phyloP scores from a whole-genome alignment of 2,797 vertebrate genomes.

The Mus minutoides region DNA sequence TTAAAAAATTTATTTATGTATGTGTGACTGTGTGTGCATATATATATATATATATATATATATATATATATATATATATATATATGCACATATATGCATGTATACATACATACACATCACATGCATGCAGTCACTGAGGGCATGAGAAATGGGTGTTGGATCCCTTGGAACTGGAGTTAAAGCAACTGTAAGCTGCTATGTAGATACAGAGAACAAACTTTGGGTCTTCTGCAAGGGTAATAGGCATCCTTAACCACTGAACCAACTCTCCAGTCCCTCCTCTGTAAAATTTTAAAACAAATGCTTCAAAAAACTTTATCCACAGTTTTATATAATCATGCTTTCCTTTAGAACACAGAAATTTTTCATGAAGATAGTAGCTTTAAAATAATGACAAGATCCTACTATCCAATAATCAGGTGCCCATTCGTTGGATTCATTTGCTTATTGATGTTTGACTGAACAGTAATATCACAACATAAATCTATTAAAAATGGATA shows the following conservation, averaged over 20 bases:
- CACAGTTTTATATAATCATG: neutral
- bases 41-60: neutral
- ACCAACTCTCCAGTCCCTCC: neutral
- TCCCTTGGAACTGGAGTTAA: neutral
- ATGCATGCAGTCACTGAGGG: neutral
- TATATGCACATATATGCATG: neutral
- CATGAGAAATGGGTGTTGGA: neutral
- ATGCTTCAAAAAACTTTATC: neutral
- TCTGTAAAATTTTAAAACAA: neutral
- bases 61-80: neutral
- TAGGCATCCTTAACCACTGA: neutral
- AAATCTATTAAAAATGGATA: neutral
- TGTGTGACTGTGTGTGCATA: neutral
- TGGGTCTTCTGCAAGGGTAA: neutral
- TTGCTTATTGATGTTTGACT: conserved; percentile 38
- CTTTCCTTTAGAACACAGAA: conserved; percentile 45
- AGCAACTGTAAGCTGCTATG: neutral
- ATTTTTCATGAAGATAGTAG: conserved; percentile 42
- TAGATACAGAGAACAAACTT: neutral
- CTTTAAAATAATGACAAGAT: conserved; percentile 50
- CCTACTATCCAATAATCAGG: neutral
- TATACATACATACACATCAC: neutral
- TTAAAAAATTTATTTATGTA: neutral
- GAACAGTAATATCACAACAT: conserved; percentile 33
- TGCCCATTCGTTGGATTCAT: neutral